These are phyloP conservation scores for Crossaster papposus DNA, from an alignment of 53 echinoderm and acorn worm genomes.

Conservation along the genomic window DNA sequence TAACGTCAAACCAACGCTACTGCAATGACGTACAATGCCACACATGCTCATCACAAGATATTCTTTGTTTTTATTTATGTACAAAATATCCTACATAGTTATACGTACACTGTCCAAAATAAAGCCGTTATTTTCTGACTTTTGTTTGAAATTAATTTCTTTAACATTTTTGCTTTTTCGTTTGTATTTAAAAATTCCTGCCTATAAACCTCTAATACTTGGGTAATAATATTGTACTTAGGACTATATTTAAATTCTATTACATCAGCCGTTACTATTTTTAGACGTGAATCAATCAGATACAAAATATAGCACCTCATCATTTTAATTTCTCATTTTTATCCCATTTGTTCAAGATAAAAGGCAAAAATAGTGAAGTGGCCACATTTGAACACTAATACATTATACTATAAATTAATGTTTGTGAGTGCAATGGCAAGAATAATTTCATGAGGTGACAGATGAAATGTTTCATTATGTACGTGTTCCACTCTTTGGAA, in stretches of 20 bases:
- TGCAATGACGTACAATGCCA: not conserved
- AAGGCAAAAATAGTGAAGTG: not conserved
- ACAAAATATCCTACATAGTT: conserved; percentile 26
- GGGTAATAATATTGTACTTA: too few relatives aligned
- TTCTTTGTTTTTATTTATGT: conserved; percentile 8
- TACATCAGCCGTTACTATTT: conserved; percentile 7
- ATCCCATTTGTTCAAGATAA: not conserved
- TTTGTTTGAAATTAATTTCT: not conserved
- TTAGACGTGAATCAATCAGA: not conserved
- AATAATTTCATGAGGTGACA: too few relatives aligned
- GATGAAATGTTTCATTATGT: too few relatives aligned
- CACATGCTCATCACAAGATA: conserved; percentile 3
- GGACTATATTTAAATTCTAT: not conserved
- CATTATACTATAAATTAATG: too few relatives aligned
- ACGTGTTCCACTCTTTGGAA: too few relatives aligned
- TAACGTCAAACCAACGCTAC: not conserved
- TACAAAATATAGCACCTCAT: conserved; percentile 26
- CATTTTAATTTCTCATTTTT: not conserved
- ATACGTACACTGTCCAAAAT: not conserved
- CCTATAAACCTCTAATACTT: not conserved
- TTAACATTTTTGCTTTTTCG: not conserved
- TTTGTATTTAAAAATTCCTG: not conserved
- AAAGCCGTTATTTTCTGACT: not conserved
- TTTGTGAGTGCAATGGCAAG: too few relatives aligned
- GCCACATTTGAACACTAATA: not conserved